phyloP scores from a whole-genome alignment of 2,888 invertebrate genomes.

The Amaurobius ferox region DNA sequence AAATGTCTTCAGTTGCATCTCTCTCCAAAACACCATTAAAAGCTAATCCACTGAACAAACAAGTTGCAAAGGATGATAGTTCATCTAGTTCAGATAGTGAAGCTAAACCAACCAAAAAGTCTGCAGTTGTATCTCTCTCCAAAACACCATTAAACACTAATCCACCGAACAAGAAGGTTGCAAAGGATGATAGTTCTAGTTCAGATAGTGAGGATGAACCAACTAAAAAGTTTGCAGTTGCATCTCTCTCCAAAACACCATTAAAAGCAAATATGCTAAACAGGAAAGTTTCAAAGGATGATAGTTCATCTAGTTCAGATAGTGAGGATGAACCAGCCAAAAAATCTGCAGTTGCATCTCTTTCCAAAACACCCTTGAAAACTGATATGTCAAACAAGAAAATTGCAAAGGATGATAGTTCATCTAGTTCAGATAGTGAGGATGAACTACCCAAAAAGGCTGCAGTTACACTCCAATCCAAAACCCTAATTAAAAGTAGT shows the following conservation, averaged over 20 bases:
- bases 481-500: too few relatives aligned
- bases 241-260: too few relatives aligned
- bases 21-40: background rate
- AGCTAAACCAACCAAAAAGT: too few relatives aligned
- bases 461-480: too few relatives aligned
- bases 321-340: background rate
- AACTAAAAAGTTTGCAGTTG: background rate
- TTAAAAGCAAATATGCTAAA: too few relatives aligned
- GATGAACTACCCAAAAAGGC: too few relatives aligned
- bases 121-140: too few relatives aligned
- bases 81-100: too few relatives aligned
- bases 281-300: background rate
- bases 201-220: conserved; percentile 19
- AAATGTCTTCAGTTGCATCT: background rate
- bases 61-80: background rate
- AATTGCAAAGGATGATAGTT: background rate
- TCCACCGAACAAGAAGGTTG: too few relatives aligned
- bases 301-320: conserved; percentile 25
- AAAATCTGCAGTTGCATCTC: background rate
- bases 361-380: background rate
- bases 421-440: too few relatives aligned
- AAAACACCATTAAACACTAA: too few relatives aligned
- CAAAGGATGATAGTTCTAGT: too few relatives aligned
- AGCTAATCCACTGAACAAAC: background rate
- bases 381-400: background rate